A percentile compares a stretch with the other conserved stretches of the same genome.
phyloP scores from a whole-genome alignment of 2,113 vertebrate species.

The Illadopsis cleaveri region DNA sequence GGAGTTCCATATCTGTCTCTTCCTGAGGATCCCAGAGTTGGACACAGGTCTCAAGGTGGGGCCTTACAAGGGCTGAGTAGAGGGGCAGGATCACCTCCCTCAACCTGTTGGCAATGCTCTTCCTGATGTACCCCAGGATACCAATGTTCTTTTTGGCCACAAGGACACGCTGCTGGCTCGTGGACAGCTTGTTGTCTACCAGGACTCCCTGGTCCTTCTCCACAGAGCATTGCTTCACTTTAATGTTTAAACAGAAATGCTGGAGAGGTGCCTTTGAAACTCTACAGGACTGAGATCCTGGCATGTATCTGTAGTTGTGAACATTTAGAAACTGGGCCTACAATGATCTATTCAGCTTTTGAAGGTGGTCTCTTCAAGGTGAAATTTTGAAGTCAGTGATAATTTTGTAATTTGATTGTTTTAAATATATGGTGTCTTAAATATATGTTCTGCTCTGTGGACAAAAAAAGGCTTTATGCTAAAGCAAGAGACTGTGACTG shows the following conservation, averaged over 20 bases:
- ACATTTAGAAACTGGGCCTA: not conserved
- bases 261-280: not conserved
- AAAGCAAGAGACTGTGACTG: not conserved
- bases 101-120: fast-evolving
- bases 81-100: not conserved
- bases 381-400: not conserved
- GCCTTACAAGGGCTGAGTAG: too few relatives aligned
- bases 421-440: not conserved
- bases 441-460: not conserved
- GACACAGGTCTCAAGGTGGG: not conserved
- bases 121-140: not conserved
- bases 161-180: not conserved
- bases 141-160: fast-evolving
- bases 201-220: not conserved
- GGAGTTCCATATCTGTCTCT: not conserved
- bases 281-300: not conserved
- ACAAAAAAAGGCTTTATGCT: not conserved
- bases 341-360: not conserved
- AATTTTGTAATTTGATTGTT: not conserved
- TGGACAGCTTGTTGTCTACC: not conserved
- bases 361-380: not conserved
- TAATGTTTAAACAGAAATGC: not conserved
- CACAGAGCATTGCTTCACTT: not conserved
- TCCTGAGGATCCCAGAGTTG: not conserved
- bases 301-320: not conserved